Evolutionary conservation across 2,888 invertebrate species (phyloP).

Genomic region (Drosophila neotestacea): DNA sequence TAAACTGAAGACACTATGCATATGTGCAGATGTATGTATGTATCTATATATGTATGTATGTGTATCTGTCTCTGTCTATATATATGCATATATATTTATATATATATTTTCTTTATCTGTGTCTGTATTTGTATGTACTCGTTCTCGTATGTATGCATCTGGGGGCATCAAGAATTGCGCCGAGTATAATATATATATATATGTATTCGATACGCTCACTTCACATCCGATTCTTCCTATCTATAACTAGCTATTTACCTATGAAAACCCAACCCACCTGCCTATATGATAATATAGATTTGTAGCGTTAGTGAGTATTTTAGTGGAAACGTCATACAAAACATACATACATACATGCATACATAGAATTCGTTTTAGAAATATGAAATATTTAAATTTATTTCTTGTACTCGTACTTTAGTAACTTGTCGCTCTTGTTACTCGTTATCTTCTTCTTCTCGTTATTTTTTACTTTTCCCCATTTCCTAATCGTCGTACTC

Average conservation of each 20-base stretch:
- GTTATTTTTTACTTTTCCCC: slow-evolving; percentile 13
- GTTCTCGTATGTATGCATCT: slow-evolving; percentile 33
- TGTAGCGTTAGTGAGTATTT: slow-evolving; percentile 43
- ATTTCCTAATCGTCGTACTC: slow-evolving; percentile 8
- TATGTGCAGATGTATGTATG: slow-evolving; percentile 45
- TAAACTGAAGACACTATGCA: slow-evolving; percentile 30
- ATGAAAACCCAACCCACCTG: slow-evolving; percentile 4
- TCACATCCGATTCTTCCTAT: slow-evolving; percentile 39
- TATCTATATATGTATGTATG: slow-evolving; percentile 28
- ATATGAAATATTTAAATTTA: slow-evolving; percentile 19
- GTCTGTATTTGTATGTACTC: slow-evolving; percentile 14
- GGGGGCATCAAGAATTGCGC: slow-evolving; percentile 49
- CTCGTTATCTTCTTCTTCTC: slow-evolving; percentile 26
- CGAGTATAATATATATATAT: slow-evolving; percentile 49
- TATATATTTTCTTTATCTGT: slow-evolving; percentile 4
- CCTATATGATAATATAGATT: slow-evolving; percentile 26
- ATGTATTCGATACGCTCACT: slow-evolving; percentile 29
- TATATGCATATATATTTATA: slow-evolving; percentile 18
- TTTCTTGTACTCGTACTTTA: slow-evolving; percentile 30
- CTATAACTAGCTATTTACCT: slow-evolving; percentile 10
- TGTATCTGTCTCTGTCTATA: slow-evolving; percentile 14
- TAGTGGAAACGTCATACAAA: slow-evolving; percentile 35
- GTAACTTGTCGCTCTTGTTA: slow-evolving; percentile 38
- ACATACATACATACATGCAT: slow-evolving; percentile 17
- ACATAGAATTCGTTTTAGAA: slow-evolving; percentile 26